Percentiles rank a stretch among this genome's conserved stretches.
Evolutionary conservation across 2,888 invertebrate species (phyloP).

Genomic region (Agriotes lineatus): DNA sequence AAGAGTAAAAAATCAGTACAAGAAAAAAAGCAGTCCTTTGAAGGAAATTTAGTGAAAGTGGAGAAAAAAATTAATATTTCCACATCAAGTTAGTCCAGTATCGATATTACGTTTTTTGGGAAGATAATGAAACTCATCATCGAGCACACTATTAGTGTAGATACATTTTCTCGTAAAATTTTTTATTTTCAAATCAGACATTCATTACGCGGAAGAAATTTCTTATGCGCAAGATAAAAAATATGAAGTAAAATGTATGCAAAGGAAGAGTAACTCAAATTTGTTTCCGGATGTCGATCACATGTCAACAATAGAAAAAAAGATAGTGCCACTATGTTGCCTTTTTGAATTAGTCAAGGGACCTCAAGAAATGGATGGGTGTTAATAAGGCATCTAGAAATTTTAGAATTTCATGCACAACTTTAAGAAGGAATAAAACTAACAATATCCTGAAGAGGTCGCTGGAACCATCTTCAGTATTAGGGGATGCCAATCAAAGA

Average conservation of each 20-base stretch:
- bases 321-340: background rate
- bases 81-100: background rate
- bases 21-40: background rate
- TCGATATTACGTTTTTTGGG: background rate
- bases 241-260: background rate
- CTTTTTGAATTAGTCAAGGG: background rate
- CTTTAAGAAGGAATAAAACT: no score
- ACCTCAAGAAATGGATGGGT: background rate
- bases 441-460: no score
- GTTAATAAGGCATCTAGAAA: no score
- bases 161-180: background rate
- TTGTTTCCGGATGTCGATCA: background rate
- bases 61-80: background rate
- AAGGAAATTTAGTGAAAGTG: background rate
- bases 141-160: background rate
- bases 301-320: background rate
- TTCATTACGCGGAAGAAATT: background rate
- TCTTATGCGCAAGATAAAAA: background rate
- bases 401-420: no score
- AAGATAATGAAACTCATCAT: background rate
- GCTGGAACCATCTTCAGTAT: no score
- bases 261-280: background rate
- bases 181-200: background rate
- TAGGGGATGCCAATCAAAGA: no score
- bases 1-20: background rate